Evolutionary conservation across 2,888 invertebrate genomes (phyloP).

Genomic region (Rotaria macrura): DNA sequence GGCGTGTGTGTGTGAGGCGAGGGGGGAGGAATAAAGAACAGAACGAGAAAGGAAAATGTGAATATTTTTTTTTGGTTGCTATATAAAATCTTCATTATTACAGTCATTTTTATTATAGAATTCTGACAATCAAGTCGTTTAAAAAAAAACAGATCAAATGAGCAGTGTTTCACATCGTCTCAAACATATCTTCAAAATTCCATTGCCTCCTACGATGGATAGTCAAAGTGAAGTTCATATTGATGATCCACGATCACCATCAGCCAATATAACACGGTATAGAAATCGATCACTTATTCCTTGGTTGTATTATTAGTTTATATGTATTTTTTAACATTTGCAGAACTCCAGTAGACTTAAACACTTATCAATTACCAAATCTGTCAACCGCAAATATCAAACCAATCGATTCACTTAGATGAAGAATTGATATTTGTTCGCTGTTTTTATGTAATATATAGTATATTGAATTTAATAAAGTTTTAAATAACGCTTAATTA

Average conservation of each 20-base stretch:
- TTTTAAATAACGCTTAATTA: no score
- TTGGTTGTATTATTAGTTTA: background rate
- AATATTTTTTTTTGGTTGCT: background rate
- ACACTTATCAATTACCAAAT: background rate
- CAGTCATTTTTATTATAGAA: background rate
- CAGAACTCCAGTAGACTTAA: background rate
- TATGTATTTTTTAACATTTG: background rate
- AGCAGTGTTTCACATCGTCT: background rate
- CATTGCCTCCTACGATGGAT: background rate
- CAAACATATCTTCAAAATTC: background rate
- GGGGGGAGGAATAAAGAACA: background rate
- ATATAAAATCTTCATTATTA: background rate
- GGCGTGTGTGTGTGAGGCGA: no score
- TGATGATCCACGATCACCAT: background rate
- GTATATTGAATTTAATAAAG: no score
- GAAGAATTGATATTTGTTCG: background rate
- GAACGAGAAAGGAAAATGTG: background rate
- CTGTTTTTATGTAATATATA: no score
- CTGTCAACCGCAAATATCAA: background rate
- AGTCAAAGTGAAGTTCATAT: background rate
- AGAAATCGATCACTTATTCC: no score
- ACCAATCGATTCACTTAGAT: background rate
- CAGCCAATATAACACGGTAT: background rate
- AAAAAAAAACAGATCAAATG: background rate
- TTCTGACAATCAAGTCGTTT: background rate